Evolutionary conservation across 2,113 vertebrate genomes (phyloP).

Genomic region (Morone saxatilis): DNA sequence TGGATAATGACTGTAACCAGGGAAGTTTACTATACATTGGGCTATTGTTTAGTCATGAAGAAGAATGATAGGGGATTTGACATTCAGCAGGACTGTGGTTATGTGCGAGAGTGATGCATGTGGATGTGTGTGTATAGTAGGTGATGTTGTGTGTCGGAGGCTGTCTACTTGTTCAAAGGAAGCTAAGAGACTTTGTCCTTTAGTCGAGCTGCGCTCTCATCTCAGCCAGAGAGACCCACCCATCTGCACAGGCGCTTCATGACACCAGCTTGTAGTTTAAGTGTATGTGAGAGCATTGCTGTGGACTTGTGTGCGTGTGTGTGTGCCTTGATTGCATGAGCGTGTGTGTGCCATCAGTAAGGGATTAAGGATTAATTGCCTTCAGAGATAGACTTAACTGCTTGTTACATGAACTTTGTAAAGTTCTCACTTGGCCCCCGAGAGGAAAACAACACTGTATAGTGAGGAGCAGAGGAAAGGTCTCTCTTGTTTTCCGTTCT

Average conservation of each 20-base stretch:
- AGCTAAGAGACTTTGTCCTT: slow-evolving; percentile 72
- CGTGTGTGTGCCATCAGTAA: slow-evolving; percentile 24
- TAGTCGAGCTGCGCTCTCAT: slow-evolving; percentile 61
- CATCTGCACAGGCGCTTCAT: slow-evolving; percentile 67
- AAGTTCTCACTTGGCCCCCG: slow-evolving; percentile 71
- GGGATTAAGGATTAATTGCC: slow-evolving; percentile 84
- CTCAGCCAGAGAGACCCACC: slow-evolving; percentile 63
- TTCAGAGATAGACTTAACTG: slow-evolving; percentile 78
- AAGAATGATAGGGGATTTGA: slow-evolving; percentile 35
- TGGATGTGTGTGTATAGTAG: not conserved
- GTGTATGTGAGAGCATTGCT: slow-evolving; percentile 53
- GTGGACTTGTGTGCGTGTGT: slow-evolving; percentile 7
- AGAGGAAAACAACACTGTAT: slow-evolving; percentile 65
- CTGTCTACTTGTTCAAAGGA: slow-evolving; percentile 49
- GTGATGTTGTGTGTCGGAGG: slow-evolving; percentile 8
- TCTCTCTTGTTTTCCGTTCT: slow-evolving; percentile 44
- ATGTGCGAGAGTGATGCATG: slow-evolving; percentile 42
- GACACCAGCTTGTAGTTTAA: slow-evolving; percentile 65
- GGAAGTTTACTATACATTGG: slow-evolving; percentile 38
- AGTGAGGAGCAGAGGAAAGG: slow-evolving; percentile 51
- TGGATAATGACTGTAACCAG: slow-evolving; percentile 42
- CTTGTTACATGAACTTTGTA: slow-evolving; percentile 74
- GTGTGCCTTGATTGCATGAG: slow-evolving; percentile 20
- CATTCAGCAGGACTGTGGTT: slow-evolving; percentile 26
- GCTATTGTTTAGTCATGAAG: slow-evolving; percentile 44